Base-by-base conservation (phyloP, 2,888 invertebrate species). In the Tetramorium bicarinatum region DNA sequence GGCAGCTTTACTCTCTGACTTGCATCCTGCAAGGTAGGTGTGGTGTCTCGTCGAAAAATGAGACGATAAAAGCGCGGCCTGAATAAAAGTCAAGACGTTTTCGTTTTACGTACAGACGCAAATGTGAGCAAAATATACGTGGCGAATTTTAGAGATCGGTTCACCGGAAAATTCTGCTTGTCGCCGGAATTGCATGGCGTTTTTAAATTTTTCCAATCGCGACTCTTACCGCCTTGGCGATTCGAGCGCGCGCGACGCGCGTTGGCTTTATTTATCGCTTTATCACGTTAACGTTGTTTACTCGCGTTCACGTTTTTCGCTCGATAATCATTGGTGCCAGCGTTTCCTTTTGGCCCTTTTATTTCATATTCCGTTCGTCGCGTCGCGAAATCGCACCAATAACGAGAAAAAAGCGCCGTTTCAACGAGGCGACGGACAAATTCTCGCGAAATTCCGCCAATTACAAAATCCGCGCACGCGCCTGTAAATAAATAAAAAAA, bases 11-110 rank as follows among this genome's bases (percentile, higher is more conserved):
- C 47, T 47, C 61, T 74, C n/a, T 15, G 34, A 54, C 38, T 52
- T 18, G 72, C 25, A 15, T 47, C n/a, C 15, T 13, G 34, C 34
- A 4, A 34, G n/a, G n/a, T 29, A 29, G 25, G 56, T 69, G 44
- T 8, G 56, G 71, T 69, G 44, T 79, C 56, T 56, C 79, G 74
- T 67, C 59, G 66, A 84, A 83, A 62, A 72, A 84, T 81, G 74
- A 82, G 80, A 84, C 79, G 61, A 67, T 59, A 72, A 83, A 85
- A 82, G 84, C 79, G 47, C 72, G 49, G 61, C 41, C 34, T 52
- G 59, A 72, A 82, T 82, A 54, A 66, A 71, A 79, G 75, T 64
- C 44, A 47, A 88, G 87, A 84, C 72, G 29, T 56, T 82, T 62
- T 61, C 62, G 71, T 47, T 72, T 83, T 52, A 79, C 38, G 56